These are phyloP conservation scores for Pomacea canaliculata DNA, from an alignment of 2,888 invertebrate species.

Conservation along the genomic window DNA sequence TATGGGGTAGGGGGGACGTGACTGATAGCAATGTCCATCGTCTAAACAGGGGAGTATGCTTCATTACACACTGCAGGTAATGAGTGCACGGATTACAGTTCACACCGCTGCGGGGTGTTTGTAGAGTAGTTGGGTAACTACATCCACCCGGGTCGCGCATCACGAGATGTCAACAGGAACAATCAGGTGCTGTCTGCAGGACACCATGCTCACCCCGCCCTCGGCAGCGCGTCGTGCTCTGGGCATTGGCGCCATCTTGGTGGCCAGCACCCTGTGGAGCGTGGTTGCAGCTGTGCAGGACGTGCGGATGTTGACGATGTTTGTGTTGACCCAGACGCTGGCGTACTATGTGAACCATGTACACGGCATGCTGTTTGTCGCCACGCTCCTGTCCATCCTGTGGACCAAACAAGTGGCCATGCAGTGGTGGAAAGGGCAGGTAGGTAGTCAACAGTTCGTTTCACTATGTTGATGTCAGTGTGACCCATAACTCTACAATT, in stretches of 20 bases:
- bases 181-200: no score
- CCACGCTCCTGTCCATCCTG: constrained; percentile 13
- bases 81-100: no score
- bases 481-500: neutral
- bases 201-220: no score
- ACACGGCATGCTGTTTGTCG: constrained; percentile 6
- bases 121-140: no score
- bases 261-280: neutral
- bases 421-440: constrained; percentile 9
- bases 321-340: constrained; percentile 1
- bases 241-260: neutral
- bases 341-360: constrained; percentile 6
- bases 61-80: no score
- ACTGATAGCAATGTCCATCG: no score
- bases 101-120: no score
- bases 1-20: no score
- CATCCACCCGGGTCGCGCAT: no score
- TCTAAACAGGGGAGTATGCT: no score
- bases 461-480: neutral
- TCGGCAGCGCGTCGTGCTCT: neutral
- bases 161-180: no score
- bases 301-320: neutral
- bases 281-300: neutral
- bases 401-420: constrained; percentile 13
- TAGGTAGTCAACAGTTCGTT: neutral